Evolutionary conservation across 2,888 invertebrate species (phyloP).

Genomic region (Ophraella communa): DNA sequence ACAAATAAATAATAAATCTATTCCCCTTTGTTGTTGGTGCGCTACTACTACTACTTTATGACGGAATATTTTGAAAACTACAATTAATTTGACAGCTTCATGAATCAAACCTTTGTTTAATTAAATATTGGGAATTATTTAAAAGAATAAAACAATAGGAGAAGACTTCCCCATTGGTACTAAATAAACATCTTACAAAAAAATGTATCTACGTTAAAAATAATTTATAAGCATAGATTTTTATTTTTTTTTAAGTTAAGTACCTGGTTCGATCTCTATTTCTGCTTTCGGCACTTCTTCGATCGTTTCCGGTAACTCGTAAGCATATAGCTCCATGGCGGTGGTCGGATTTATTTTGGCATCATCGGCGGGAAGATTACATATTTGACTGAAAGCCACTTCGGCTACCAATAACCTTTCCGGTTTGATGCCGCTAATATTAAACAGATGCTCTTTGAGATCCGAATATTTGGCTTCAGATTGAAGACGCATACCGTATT

Average conservation of each 20-base stretch:
- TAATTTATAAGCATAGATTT: neutral
- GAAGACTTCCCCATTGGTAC: too few relatives aligned
- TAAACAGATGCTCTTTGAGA: slow-evolving; percentile 74
- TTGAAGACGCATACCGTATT: slow-evolving; percentile 84
- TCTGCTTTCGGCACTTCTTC: slow-evolving; percentile 40
- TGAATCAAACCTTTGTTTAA: too few relatives aligned
- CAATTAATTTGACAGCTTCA: too few relatives aligned
- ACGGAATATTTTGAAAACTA: too few relatives aligned
- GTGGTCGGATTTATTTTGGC: slow-evolving; percentile 62
- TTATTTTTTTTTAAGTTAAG: slow-evolving; percentile 21
- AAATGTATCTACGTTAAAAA: neutral
- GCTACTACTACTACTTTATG: too few relatives aligned
- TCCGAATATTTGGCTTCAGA: slow-evolving; percentile 82
- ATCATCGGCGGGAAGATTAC: slow-evolving; percentile 64
- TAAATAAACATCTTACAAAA: neutral
- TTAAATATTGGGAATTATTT: too few relatives aligned
- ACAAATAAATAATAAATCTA: too few relatives aligned
- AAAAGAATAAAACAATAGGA: too few relatives aligned
- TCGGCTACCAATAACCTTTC: slow-evolving; percentile 75
- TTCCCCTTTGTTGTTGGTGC: too few relatives aligned
- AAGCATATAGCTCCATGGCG: slow-evolving; percentile 70
- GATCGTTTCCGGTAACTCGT: slow-evolving; percentile 67
- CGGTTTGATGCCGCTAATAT: slow-evolving; percentile 67
- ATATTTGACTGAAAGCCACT: slow-evolving; percentile 73
- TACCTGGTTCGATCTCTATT: slow-evolving; percentile 45